phyloP scores from a whole-genome alignment of 2,888 invertebrate genomes.

The Drosophila flavopinicola region DNA sequence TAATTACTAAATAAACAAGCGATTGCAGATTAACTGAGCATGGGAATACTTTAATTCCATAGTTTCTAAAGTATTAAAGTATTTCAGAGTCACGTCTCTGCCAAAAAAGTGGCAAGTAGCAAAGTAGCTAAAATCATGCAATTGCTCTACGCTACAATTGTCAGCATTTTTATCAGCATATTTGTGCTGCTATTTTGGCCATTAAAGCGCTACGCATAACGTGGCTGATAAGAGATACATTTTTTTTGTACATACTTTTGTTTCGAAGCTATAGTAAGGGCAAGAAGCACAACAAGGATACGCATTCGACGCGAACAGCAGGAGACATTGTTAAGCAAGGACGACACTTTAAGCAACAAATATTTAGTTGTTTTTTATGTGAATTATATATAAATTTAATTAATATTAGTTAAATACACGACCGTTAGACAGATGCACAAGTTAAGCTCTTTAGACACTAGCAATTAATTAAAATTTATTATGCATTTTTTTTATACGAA shows the following conservation, averaged over 20 bases:
- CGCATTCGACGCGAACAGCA: constrained; percentile 55
- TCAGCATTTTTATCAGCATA: constrained; percentile 52
- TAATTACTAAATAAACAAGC: constrained; percentile 42
- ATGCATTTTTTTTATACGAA: constrained; percentile 8
- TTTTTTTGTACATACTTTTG: constrained; percentile 71
- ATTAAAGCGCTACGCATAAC: constrained; percentile 57
- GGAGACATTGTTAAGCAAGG: constrained; percentile 26
- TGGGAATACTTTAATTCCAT: not conserved
- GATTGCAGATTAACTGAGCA: not conserved
- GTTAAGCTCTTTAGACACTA: constrained; percentile 45
- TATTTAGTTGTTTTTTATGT: constrained; percentile 12
- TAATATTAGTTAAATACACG: constrained; percentile 8
- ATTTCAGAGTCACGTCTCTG: constrained; percentile 4
- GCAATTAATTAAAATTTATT: constrained; percentile 10
- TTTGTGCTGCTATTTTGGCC: constrained; percentile 26
- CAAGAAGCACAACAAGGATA: constrained; percentile 42
- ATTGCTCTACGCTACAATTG: constrained; percentile 23
- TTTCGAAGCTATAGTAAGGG: constrained; percentile 51
- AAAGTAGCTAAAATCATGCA: constrained; percentile 32
- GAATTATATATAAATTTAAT: constrained; percentile 19
- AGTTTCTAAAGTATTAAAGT: constrained; percentile 3
- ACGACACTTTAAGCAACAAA: constrained; percentile 14
- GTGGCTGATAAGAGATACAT: constrained; percentile 74
- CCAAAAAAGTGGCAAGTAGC: constrained; percentile 6
- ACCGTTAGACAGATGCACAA: constrained; percentile 43